Conservation (phyloP, 1,140 invertebrate genomes). For the Ips typographus region DNA sequence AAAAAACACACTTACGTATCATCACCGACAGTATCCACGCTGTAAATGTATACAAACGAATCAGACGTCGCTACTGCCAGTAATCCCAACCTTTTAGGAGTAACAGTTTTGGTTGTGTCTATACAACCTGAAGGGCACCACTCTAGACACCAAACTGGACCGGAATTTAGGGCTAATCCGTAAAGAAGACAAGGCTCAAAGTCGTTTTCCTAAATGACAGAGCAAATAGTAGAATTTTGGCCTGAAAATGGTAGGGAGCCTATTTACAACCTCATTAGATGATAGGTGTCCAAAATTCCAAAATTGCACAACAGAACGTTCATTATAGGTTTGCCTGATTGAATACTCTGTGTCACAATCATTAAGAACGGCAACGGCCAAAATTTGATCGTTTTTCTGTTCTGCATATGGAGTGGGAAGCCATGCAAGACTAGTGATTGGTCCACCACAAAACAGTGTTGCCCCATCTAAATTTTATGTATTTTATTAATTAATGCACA, state of each 20-base stretch:
- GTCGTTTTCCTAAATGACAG: constrained; percentile 14
- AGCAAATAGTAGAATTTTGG: neutral
- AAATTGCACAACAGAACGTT: constrained; percentile 60
- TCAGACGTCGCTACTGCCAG: constrained; percentile 69
- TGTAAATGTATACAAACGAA: constrained; percentile 63
- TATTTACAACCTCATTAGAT: neutral
- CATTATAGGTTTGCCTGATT: constrained; percentile 49
- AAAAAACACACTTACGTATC: constrained; percentile 31
- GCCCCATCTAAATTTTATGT: constrained; percentile 45
- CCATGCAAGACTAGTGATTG: constrained; percentile 62
- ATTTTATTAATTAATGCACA: neutral
- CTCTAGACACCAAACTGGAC: constrained; percentile 68
- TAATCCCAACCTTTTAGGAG: constrained; percentile 60
- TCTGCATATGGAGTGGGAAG: constrained; percentile 52
- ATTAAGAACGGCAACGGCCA: constrained; percentile 58
- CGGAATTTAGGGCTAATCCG: constrained; percentile 63
- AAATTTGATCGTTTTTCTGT: constrained; percentile 53
- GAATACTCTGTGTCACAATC: constrained; percentile 53
- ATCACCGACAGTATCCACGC: constrained; percentile 52
- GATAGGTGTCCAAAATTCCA: constrained; percentile 56
- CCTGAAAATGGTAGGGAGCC: neutral
- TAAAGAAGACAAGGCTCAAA: constrained; percentile 53
- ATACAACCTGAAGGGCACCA: constrained; percentile 76
- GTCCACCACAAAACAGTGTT: constrained; percentile 64
- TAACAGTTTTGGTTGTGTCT: constrained; percentile 38